These are phyloP conservation scores for Chlamydotis undulata DNA, from an alignment of 2,113 vertebrate species.

Conservation along the genomic window DNA sequence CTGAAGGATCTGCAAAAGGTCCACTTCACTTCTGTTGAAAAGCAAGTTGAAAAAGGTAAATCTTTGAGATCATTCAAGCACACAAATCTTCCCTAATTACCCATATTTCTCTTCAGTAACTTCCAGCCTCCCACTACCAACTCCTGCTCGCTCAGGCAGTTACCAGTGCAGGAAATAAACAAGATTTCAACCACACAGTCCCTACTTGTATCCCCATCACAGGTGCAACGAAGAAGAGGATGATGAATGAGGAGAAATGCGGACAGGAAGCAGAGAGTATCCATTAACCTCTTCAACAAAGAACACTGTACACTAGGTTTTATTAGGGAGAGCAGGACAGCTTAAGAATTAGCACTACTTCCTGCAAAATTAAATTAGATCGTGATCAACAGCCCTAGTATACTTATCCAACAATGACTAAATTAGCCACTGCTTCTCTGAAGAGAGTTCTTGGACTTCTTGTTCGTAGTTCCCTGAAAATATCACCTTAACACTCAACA, in stretches of 20 bases:
- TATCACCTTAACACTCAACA: not conserved
- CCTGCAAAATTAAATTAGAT: not conserved
- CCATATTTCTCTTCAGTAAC: not conserved
- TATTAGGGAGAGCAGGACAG: not conserved
- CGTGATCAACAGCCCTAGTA: not conserved
- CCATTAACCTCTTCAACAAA: constrained; percentile 4
- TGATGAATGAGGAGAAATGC: not conserved
- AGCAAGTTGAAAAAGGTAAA: constrained; percentile 11
- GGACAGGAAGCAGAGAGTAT: not conserved
- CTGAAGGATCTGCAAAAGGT: not conserved
- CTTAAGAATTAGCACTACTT: not conserved
- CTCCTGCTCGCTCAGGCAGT: not conserved
- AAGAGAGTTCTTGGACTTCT: not conserved
- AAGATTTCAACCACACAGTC: not conserved
- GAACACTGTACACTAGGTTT: not conserved
- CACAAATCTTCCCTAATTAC: not conserved
- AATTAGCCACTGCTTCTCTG: not conserved
- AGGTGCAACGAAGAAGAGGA: not conserved
- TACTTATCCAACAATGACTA: not conserved
- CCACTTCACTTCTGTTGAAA: constrained; percentile 29
- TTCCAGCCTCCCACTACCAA: not conserved
- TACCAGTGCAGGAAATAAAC: not conserved
- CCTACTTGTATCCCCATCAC: not conserved
- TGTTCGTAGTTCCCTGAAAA: not conserved
- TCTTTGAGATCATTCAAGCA: constrained; percentile 5